phyloP scores from a whole-genome alignment of 2,113 vertebrate genomes.

The Chelonoidis abingdonii region DNA sequence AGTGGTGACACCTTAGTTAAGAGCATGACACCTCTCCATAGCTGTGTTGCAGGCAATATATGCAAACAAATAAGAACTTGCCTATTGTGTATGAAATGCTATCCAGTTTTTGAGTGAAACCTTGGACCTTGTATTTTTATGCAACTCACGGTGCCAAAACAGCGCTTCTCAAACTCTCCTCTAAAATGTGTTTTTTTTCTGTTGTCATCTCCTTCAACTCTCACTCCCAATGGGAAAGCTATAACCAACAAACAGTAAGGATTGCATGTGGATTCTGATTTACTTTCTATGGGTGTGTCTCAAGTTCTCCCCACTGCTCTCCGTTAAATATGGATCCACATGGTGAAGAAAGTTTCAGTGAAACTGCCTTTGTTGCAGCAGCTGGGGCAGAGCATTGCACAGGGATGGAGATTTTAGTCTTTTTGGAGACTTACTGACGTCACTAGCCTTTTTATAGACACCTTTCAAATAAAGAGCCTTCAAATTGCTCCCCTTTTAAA shows the following conservation, averaged over 20 bases:
- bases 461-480: not conserved
- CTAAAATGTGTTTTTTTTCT: not conserved
- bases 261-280: not conserved
- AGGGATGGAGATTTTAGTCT: not conserved
- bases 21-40: not conserved
- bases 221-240: not conserved
- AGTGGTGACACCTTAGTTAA: not conserved
- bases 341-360: not conserved
- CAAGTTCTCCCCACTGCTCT: no score
- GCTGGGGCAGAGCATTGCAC: slow-evolving; percentile 14
- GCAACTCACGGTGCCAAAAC: not conserved
- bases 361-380: not conserved
- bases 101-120: slow-evolving; percentile 3
- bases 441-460: not conserved
- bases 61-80: not conserved
- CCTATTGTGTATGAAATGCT: not conserved
- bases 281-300: not conserved
- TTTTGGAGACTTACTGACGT: not conserved
- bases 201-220: not conserved
- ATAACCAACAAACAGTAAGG: not conserved
- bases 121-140: not conserved
- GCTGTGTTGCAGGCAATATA: not conserved
- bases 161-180: not conserved
- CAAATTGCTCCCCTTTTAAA: not conserved
- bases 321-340: accelerated